phyloP scores from a whole-genome alignment of 2,113 vertebrate species.

The Nycticorax nycticorax region DNA sequence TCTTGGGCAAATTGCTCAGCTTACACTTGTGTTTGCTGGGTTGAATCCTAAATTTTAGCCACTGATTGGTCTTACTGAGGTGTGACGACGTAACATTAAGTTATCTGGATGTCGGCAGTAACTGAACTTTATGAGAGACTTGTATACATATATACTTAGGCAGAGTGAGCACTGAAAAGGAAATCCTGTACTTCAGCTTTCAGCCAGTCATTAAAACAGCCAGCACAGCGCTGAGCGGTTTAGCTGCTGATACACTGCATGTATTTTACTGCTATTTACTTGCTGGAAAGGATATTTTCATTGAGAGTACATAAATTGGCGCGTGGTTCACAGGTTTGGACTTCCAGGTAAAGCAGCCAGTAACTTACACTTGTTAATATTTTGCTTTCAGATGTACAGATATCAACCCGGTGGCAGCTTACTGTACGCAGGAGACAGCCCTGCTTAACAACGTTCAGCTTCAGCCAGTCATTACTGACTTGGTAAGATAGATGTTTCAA shows the following conservation, averaged over 20 bases:
- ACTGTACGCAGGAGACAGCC: constrained; percentile 86
- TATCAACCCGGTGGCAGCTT: constrained; percentile 85
- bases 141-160: background rate
- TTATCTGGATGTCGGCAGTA: background rate
- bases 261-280: background rate
- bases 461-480: constrained; percentile 88
- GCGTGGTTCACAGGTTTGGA: background rate
- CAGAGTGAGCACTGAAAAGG: background rate
- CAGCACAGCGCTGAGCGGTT: background rate
- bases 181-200: background rate
- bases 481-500: constrained; percentile 77
- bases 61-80: background rate
- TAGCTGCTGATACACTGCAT: background rate
- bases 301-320: background rate
- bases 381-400: constrained; percentile 87
- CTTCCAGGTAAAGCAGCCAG: background rate
- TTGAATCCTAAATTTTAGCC: background rate
- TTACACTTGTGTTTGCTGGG: background rate
- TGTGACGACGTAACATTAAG: background rate
- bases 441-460: constrained; percentile 80
- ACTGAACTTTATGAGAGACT: background rate
- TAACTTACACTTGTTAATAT: background rate
- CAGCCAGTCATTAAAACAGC: background rate
- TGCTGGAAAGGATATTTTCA: background rate
- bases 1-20: background rate